Conservation (phyloP, 2,888 invertebrate genomes). For the Euclidia mi region DNA sequence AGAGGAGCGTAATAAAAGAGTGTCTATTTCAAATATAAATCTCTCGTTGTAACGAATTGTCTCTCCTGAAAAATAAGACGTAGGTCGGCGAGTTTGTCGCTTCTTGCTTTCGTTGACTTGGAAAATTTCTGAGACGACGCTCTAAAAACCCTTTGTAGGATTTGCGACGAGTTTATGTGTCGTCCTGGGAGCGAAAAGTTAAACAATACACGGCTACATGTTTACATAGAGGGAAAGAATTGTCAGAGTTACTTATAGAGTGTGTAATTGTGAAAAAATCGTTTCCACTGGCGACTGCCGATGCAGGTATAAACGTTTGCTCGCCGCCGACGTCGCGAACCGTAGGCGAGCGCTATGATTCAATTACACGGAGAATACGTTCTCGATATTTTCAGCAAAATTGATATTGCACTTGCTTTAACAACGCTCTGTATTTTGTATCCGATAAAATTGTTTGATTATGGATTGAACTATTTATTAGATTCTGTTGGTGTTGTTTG, state of each 20-base stretch:
- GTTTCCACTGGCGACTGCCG: conserved; percentile 16
- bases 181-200: conserved; percentile 72
- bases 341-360: conserved; percentile 44
- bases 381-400: conserved; percentile 42
- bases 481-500: not conserved
- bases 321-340: conserved; percentile 26
- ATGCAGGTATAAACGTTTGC: conserved; percentile 26
- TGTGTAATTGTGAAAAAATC: conserved; percentile 38
- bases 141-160: conserved; percentile 72
- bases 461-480: conserved; percentile 5
- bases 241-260: conserved; percentile 55
- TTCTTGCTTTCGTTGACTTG: conserved; percentile 81
- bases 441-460: not conserved
- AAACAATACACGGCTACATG: conserved; percentile 70
- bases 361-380: conserved; percentile 51
- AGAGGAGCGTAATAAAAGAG: conserved; percentile 77
- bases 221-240: conserved; percentile 64
- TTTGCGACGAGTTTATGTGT: conserved; percentile 80
- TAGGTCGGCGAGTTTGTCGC: conserved; percentile 80
- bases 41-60: conserved; percentile 82
- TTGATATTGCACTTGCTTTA: conserved; percentile 47
- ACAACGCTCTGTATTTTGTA: conserved; percentile 12
- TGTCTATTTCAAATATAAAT: conserved; percentile 86
- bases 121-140: conserved; percentile 76
- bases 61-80: conserved; percentile 82